A percentile compares a stretch with the other conserved stretches of the same genome.
Conservation (phyloP, 2,113 vertebrate genomes). For the Spea bombifrons region DNA sequence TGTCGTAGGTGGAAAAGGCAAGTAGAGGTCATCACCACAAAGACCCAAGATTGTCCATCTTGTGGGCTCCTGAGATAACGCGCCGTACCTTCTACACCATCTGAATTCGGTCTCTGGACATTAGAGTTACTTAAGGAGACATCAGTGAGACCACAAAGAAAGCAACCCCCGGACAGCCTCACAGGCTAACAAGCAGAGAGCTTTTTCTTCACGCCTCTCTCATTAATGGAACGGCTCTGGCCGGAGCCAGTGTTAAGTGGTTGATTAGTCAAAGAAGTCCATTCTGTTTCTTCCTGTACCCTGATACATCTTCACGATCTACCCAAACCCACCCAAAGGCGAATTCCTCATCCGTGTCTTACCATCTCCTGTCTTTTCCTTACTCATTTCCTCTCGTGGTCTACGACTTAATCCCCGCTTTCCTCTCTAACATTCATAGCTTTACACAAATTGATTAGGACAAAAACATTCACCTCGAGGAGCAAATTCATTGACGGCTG, state of each 20-base stretch:
- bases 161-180: neutral
- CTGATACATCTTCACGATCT: neutral
- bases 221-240: neutral
- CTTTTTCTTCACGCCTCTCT: neutral
- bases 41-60: too few relatives aligned
- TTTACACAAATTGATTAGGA: neutral
- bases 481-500: neutral
- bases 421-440: constrained; percentile 11
- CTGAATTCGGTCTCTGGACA: too few relatives aligned
- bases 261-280: neutral
- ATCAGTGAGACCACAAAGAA: neutral
- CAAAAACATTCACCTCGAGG: neutral
- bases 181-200: neutral
- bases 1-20: too few relatives aligned
- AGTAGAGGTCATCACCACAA: too few relatives aligned
- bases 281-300: neutral
- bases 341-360: constrained; percentile 25
- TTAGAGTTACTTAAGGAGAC: neutral
- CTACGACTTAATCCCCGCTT: constrained; percentile 13
- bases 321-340: neutral
- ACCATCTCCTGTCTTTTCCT: constrained; percentile 11
- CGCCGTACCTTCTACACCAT: too few relatives aligned
- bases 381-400: constrained; percentile 41
- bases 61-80: too few relatives aligned
- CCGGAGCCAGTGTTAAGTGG: neutral